Evolutionary conservation across 2,113 vertebrate species (phyloP).

Genomic region (Isichthys henryi): DNA sequence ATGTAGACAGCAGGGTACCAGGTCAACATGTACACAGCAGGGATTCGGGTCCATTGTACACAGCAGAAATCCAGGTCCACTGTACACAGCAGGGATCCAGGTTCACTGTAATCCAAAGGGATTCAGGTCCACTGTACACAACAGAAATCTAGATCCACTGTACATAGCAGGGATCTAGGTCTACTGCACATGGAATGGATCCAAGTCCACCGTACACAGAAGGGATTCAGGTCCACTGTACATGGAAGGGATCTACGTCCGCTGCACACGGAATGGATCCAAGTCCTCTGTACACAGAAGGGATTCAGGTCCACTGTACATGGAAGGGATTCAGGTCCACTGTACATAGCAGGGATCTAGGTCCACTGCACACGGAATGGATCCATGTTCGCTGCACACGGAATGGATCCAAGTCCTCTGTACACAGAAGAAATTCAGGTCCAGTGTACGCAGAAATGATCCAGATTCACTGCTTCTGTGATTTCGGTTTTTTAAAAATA

Average conservation of each 20-base stretch:
- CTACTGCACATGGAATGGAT: not conserved
- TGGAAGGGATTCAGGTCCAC: not conserved
- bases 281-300: not conserved
- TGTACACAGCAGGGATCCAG: too few relatives aligned
- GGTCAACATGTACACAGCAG: not conserved
- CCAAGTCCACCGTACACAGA: not conserved
- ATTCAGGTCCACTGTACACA: not conserved
- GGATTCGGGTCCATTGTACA: not conserved
- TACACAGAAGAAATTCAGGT: not conserved
- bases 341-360: not conserved
- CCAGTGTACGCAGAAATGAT: not conserved
- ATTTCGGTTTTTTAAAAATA: not conserved
- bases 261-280: not conserved
- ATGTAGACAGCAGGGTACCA: not conserved
- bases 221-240: not conserved
- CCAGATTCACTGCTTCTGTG: not conserved
- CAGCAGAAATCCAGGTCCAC: not conserved
- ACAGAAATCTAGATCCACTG: not conserved
- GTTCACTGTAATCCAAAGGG: not conserved
- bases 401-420: not conserved
- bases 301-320: not conserved
- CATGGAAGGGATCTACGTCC: too few relatives aligned
- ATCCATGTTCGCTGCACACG: not conserved
- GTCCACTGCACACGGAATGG: not conserved
- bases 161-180: not conserved